Evolutionary conservation across 2,888 invertebrate genomes (phyloP).

Genomic region (Dusona sp.): DNA sequence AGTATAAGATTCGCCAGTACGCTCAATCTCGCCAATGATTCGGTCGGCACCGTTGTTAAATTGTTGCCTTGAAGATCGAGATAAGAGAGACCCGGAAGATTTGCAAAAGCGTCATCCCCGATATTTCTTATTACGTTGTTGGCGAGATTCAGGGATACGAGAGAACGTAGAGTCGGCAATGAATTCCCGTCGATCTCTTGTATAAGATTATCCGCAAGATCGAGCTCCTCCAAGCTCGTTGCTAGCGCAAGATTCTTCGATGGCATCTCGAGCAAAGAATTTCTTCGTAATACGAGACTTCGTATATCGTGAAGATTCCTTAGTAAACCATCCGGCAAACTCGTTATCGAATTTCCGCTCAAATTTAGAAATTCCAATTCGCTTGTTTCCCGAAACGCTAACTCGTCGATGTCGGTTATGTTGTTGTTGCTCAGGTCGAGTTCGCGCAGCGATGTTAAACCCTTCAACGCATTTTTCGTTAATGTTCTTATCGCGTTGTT

Average conservation of each 20-base stretch:
- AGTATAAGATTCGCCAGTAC: conserved; percentile 91
- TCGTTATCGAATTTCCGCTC: conserved; percentile 91
- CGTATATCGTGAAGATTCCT: conserved; percentile 89
- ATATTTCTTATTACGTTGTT: conserved; percentile 92
- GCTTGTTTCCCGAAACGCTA: conserved; percentile 92
- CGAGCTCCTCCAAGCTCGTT: conserved; percentile 89
- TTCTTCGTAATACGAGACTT: conserved; percentile 91
- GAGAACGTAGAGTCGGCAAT: conserved; percentile 90
- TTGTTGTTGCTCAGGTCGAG: conserved; percentile 92
- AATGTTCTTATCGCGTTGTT: conserved; percentile 90
- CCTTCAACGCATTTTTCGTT: conserved; percentile 91
- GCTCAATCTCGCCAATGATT: conserved; percentile 91
- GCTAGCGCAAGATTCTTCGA: conserved; percentile 89
- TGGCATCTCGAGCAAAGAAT: conserved; percentile 92
- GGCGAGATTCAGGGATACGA: conserved; percentile 90
- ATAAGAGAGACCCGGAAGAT: conserved; percentile 89
- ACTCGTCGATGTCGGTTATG: conserved; percentile 90
- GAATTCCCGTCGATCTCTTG: conserved; percentile 90
- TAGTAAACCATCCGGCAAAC: conserved; percentile 90
- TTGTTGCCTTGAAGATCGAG: conserved; percentile 94
- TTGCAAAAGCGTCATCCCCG: conserved; percentile 90
- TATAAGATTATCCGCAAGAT: conserved; percentile 92
- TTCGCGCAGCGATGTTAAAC: conserved; percentile 88
- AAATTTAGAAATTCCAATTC: conserved; percentile 91
- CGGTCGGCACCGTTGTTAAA: conserved; percentile 91